Evolutionary conservation across 1,140 invertebrate species (phyloP).

Genomic region (Anastrepha ludens): DNA sequence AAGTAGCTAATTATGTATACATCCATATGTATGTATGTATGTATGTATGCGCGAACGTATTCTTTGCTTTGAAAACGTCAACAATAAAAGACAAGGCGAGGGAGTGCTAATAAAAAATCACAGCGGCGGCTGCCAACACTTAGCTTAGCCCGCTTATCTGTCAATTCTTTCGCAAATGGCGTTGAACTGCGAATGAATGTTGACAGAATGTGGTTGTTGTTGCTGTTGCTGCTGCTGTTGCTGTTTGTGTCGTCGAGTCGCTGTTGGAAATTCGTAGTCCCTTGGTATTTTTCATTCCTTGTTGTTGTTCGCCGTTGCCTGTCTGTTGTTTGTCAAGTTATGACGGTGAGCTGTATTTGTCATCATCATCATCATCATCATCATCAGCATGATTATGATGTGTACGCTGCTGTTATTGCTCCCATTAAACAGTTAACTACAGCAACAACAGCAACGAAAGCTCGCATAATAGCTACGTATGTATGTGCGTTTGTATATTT

Average conservation of each 20-base stretch:
- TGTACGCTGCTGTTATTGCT: conserved; percentile 28
- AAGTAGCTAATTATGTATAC: background rate
- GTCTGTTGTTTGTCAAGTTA: background rate
- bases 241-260: background rate
- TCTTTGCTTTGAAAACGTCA: background rate
- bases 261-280: background rate
- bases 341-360: background rate
- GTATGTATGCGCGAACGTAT: background rate
- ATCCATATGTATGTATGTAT: background rate
- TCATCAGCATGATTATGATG: background rate
- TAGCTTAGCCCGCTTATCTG: background rate
- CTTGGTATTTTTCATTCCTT: background rate
- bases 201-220: background rate
- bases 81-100: background rate
- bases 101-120: background rate
- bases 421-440: conserved; percentile 31
- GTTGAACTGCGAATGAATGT: conserved; percentile 35
- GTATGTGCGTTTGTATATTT: too few species aligned
- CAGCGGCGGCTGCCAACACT: background rate
- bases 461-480: too few species aligned
- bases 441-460: background rate
- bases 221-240: background rate
- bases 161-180: conserved; percentile 24
- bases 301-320: background rate
- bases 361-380: background rate